Base-by-base conservation (phyloP, 23 tunicate species). In the Halocynthia aurantium region DNA sequence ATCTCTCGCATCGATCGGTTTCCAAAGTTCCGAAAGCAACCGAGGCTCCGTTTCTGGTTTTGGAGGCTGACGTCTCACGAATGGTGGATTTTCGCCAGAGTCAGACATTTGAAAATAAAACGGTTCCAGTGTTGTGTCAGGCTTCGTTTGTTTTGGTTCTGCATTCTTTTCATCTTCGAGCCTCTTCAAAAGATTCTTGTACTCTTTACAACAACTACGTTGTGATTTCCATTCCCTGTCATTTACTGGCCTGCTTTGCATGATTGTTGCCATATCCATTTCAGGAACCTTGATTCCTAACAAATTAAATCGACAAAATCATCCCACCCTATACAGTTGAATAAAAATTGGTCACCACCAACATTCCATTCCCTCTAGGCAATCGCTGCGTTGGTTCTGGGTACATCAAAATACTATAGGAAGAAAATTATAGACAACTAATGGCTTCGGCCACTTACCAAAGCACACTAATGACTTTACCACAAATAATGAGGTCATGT, bases 1-100 rank as follows among this genome's bases (percentile, higher is more conserved):
- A 10, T 61, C 84, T 9, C 83, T 54, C 31, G 55, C 80, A 67
- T 80, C 84, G 12, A 80, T 52, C 18, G 81, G 81, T 53, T 76
- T 56, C 82, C 82, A 84, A 8, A 71, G 78, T 15, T 81, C 85
- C 15, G 76, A 55, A 15, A 65, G 49, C 22, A 65, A 49, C 9
- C 49, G 70, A 65, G 19, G n/a, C 15, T 65, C 70, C 15, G 9
- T 65, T 15, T 65, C 31, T 40, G 70, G n/a, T 15, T 65, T 65
- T 6, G 70, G n/a, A 65, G 49, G 62, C 13, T 54, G 62, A 13
- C 78, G 19, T 50, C 10, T 53, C 49, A 74, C 78, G 56, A 74
- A 74, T 8, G 78, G 62, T 12, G 57, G 60, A 51, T 20, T 17
- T 0, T 17, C 56, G 78, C 55, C 57, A 5, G 60, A 53, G 31